phyloP scores from a whole-genome alignment of 2,797 vertebrate genomes.

The Rhinatrema bivittatum region DNA sequence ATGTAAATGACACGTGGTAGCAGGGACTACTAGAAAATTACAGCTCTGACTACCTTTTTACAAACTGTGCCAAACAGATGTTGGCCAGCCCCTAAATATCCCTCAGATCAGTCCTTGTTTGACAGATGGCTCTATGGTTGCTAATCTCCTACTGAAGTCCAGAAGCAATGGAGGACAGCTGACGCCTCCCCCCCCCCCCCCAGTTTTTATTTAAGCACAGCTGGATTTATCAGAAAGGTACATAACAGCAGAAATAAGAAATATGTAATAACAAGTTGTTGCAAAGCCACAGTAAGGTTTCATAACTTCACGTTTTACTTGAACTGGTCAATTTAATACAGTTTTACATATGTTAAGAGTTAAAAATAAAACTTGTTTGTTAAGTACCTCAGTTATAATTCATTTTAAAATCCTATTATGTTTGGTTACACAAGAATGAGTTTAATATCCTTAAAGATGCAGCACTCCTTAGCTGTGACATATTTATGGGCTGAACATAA shows the following conservation, averaged over 20 bases:
- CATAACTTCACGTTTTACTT: constrained; percentile 27
- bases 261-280: constrained; percentile 3
- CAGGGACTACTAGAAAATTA: too few relatives aligned
- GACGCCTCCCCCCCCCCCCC: too few relatives aligned
- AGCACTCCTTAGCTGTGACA: constrained; percentile 49
- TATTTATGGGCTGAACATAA: constrained; percentile 56
- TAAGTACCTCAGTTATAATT: constrained; percentile 56
- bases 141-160: too few relatives aligned
- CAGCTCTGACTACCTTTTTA: too few relatives aligned
- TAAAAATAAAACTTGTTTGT: constrained; percentile 53
- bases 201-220: too few relatives aligned
- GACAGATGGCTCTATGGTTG: too few relatives aligned
- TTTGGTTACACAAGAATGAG: constrained; percentile 66
- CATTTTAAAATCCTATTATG: constrained; percentile 66
- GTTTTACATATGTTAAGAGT: constrained; percentile 44
- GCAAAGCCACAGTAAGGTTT: constrained; percentile 2
- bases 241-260: constrained; percentile 6
- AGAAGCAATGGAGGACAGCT: too few relatives aligned
- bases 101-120: too few relatives aligned
- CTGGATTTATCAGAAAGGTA: too few relatives aligned
- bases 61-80: too few relatives aligned
- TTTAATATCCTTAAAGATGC: constrained; percentile 64
- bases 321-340: constrained; percentile 37
- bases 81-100: too few relatives aligned
- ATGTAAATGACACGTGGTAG: too few relatives aligned